A percentile compares a stretch with the other conserved stretches of the same genome.
Evolutionary conservation across 2,888 invertebrate species (phyloP).

Genomic region (Microctonus brassicae): DNA sequence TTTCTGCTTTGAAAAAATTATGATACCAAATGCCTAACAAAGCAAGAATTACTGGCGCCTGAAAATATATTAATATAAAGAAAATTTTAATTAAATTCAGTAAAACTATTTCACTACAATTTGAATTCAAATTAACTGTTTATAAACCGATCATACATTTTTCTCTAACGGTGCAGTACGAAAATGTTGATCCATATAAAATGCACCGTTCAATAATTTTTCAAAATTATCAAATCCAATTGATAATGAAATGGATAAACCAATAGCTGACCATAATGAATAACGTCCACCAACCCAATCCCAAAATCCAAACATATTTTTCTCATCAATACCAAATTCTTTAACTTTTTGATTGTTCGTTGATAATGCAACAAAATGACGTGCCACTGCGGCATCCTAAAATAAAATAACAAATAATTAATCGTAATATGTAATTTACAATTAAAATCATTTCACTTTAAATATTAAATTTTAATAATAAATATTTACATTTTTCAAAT

Average conservation of each 20-base stretch:
- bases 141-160: slow-evolving; percentile 78
- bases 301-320: slow-evolving; percentile 99
- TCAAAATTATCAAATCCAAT: slow-evolving; percentile 97
- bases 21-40: slow-evolving; percentile 93
- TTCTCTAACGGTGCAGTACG: slow-evolving; percentile 85
- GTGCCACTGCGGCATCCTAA: slow-evolving; percentile 86
- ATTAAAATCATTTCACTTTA: slow-evolving; percentile 26
- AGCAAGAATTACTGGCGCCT: slow-evolving; percentile 95
- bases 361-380: slow-evolving; percentile 98
- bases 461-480: not conserved
- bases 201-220: slow-evolving; percentile 90
- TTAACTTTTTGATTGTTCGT: slow-evolving; percentile 96
- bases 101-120: not conserved
- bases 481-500: slow-evolving; percentile 85
- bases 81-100: not conserved
- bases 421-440: slow-evolving; percentile 33
- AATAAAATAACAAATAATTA: slow-evolving; percentile 43
- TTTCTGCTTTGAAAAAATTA: slow-evolving; percentile 96
- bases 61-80: slow-evolving; percentile 46
- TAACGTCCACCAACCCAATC: slow-evolving; percentile 99
- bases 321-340: slow-evolving; percentile 96
- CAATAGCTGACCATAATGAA: slow-evolving; percentile 99
- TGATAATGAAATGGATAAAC: slow-evolving; percentile 92
- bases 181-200: slow-evolving; percentile 96
- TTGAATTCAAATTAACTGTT: not conserved